A percentile compares a stretch with the other conserved stretches of the same genome.
These are phyloP conservation scores for Brassicogethes aeneus DNA, from an alignment of 2,888 invertebrate genomes.

Conservation along the genomic window DNA sequence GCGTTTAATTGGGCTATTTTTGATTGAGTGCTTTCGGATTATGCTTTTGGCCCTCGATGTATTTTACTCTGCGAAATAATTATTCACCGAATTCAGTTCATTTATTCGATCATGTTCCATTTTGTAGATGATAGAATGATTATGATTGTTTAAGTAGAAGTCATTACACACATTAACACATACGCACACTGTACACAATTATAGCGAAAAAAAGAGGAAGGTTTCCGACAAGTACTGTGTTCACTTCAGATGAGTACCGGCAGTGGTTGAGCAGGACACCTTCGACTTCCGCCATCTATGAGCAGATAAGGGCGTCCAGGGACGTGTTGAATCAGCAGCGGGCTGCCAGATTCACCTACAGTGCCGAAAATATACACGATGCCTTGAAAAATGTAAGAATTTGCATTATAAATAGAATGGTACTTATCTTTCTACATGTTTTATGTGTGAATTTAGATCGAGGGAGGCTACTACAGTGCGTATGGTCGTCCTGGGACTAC, in stretches of 20 bases:
- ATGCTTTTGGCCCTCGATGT: no score
- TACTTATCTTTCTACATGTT: conserved; percentile 6
- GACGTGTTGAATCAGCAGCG: conserved; percentile 60
- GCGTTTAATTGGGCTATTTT: not conserved
- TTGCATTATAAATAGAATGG: conserved; percentile 3
- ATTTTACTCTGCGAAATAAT: no score
- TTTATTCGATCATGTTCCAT: no score
- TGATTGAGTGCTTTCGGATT: not conserved
- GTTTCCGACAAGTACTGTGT: conserved; percentile 46
- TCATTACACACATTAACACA: conserved; percentile 10
- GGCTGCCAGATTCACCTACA: conserved; percentile 73
- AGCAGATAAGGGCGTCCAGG: conserved; percentile 75
- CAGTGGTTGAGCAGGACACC: conserved; percentile 87
- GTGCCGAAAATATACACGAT: conserved; percentile 85
- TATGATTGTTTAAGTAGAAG: no score
- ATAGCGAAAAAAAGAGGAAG: conserved; percentile 24
- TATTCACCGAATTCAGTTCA: no score
- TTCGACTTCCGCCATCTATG: conserved; percentile 88
- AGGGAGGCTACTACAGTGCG: conserved; percentile 43
- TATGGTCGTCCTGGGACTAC: conserved; percentile 60
- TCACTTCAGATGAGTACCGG: conserved; percentile 87
- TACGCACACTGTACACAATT: conserved; percentile 12
- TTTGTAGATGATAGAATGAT: no score
- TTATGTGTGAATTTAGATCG: conserved; percentile 27
- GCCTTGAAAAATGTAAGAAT: conserved; percentile 70